These are phyloP conservation scores for Proteles cristata DNA, from an alignment of 2,113 vertebrate genomes.

Conservation along the genomic window DNA sequence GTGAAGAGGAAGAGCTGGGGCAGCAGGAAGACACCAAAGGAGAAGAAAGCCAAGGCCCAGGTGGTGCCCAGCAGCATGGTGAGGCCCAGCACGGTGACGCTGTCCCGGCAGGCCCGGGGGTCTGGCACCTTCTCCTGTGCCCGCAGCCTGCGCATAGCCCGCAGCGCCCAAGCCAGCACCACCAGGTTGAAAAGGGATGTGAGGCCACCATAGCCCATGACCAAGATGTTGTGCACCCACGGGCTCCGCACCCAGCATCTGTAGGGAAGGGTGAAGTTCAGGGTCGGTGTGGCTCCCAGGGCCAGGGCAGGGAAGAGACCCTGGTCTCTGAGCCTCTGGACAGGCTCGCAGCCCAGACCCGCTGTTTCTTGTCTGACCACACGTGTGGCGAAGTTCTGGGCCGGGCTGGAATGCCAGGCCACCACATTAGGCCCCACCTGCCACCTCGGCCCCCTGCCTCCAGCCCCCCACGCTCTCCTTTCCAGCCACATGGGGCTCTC, in stretches of 20 bases:
- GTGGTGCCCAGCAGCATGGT: slow-evolving; percentile 88
- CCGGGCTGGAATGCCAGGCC: background rate
- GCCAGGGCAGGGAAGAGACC: fast-evolving
- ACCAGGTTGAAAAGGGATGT: slow-evolving; percentile 84
- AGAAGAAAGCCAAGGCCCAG: slow-evolving; percentile 88
- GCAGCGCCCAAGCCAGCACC: slow-evolving; percentile 81
- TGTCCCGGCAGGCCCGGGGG: slow-evolving; percentile 62
- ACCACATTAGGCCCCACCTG: background rate
- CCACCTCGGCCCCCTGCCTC: background rate
- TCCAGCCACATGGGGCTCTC: background rate
- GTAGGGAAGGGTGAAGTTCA: background rate
- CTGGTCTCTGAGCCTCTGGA: fast-evolving
- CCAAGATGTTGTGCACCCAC: slow-evolving; percentile 75
- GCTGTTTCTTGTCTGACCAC: background rate
- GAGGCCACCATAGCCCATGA: slow-evolving; percentile 84
- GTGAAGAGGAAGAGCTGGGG: slow-evolving; percentile 89
- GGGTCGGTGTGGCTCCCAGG: background rate
- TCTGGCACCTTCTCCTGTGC: background rate
- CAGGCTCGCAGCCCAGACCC: background rate
- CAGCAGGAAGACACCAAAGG: slow-evolving; percentile 79
- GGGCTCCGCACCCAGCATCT: slow-evolving; percentile 88
- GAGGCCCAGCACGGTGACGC: slow-evolving; percentile 85
- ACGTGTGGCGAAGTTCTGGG: background rate
- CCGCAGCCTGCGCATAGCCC: slow-evolving; percentile 77
- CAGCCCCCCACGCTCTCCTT: background rate